These are phyloP conservation scores for Calameuta idolon DNA, from an alignment of 2,888 invertebrate species.

Conservation along the genomic window DNA sequence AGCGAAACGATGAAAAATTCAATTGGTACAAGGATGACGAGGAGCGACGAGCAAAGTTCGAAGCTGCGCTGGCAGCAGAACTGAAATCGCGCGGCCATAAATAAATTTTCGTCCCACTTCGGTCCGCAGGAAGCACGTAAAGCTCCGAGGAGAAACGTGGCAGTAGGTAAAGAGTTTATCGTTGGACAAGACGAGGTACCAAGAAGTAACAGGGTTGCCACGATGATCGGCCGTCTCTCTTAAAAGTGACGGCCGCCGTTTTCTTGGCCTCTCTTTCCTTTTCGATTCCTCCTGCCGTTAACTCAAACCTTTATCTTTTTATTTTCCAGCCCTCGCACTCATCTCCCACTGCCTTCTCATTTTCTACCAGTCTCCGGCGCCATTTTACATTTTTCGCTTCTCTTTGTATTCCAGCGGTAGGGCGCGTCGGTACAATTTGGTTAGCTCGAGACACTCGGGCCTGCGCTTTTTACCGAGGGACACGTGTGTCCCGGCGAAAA, in stretches of 20 bases:
- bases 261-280: not conserved
- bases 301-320: not conserved
- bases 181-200: not conserved
- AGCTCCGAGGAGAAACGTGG: not conserved
- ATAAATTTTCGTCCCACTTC: not conserved
- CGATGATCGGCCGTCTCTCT: not conserved
- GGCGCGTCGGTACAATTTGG: conserved; percentile 29
- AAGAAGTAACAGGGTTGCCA: not conserved
- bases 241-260: not conserved
- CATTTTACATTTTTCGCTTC: conserved; percentile 15
- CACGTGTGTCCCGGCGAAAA: not conserved
- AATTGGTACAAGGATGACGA: not conserved
- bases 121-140: not conserved
- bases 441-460: conserved; percentile 22
- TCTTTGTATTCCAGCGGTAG: conserved; percentile 31
- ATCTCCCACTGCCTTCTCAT: conserved; percentile 13
- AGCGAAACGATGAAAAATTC: not conserved
- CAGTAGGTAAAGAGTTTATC: not conserved
- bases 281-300: not conserved
- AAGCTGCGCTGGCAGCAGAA: not conserved
- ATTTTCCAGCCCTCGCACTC: not conserved
- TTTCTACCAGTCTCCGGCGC: conserved; percentile 8
- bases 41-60: not conserved
- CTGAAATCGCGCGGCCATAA: not conserved
- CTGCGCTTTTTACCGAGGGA: not conserved